Evolutionary conservation across 2,797 vertebrate species (phyloP), one percentile per base, ranked within the genome.

Genomic region (Odontamblyopus lacepedii): DNA sequence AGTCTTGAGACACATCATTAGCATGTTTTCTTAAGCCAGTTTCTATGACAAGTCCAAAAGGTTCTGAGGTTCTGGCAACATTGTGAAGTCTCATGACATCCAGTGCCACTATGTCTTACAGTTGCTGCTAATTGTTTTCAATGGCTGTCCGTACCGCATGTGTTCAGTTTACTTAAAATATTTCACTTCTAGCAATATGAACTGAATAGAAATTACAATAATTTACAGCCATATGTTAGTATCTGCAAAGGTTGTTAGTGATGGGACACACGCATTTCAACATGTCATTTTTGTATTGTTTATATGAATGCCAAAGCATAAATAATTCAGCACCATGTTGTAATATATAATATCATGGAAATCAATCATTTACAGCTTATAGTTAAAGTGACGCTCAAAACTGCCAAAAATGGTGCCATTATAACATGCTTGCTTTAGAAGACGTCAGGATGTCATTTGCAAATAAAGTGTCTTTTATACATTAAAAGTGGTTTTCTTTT

Each of bases 1-100:
- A 90, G 85, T 91, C 92, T 94, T 95, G 91, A 91, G 90, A 93
- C 93, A 92, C 86, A 80, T 90, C 92, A 88, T 38, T 29, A 50
- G 95, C 93, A 94, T 94, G 95, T 93, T 95, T 94, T 89, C 91
- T 90, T 81, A 85, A 72, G 63, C 71, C 64, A 69, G 87, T 91
- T 84, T 85, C 85, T 81, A 78, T 93, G 92, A 90, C 76, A 61
- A 87, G 88, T 83, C 79, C 0, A 1, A 4, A 11, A 32, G 71
- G 76, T 87, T 85, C 75, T 0, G 85, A 90, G 88, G 69, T 82
- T 41, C 67, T 69, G 67, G 53, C 67, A 26, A 69, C 67, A 55
- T 85, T 16, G 83, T 85, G 64, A 85, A 75, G 80, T 88, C 82
- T 88, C 66, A 50, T 64, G 69, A 56, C 67, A 73, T 82, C 6